These are phyloP conservation scores for Chlorodrepanis virens DNA, from an alignment of 2,113 vertebrate genomes.

Conservation along the genomic window DNA sequence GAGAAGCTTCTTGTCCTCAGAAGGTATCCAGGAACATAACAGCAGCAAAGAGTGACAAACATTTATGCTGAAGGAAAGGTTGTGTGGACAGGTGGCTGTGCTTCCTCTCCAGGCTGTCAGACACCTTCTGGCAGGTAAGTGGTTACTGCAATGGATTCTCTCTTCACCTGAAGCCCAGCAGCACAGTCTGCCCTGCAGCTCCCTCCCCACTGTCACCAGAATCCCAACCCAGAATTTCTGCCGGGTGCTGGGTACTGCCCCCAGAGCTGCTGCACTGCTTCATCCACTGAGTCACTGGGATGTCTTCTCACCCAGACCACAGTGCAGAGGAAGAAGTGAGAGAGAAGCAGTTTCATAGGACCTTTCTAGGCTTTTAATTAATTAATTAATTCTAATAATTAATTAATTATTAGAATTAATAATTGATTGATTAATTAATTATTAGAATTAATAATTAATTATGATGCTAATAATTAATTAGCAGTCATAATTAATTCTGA, in stretches of 20 bases:
- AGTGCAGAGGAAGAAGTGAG: background rate
- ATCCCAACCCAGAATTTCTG: background rate
- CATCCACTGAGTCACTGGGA: background rate
- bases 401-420: too few relatives aligned
- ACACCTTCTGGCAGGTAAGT: background rate
- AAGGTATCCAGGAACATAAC: background rate
- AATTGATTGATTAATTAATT: too few relatives aligned
- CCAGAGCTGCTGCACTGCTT: background rate
- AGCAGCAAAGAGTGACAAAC: background rate
- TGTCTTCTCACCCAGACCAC: background rate
- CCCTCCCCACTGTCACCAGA: background rate
- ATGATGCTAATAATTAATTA: too few relatives aligned
- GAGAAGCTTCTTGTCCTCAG: background rate
- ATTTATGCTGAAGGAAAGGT: background rate
- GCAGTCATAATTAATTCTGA: background rate
- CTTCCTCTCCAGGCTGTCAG: background rate
- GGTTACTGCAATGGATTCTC: background rate
- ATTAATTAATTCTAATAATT: too few relatives aligned
- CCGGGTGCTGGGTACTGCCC: background rate
- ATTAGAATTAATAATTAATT: too few relatives aligned
- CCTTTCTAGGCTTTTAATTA: background rate
- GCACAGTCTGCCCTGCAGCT: background rate
- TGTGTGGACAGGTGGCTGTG: background rate
- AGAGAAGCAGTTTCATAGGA: background rate
- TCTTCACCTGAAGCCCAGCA: background rate